Evolutionary conservation across 2,113 vertebrate species (phyloP), one percentile per base, ranked within the genome.

Genomic region (Corapipo altera): DNA sequence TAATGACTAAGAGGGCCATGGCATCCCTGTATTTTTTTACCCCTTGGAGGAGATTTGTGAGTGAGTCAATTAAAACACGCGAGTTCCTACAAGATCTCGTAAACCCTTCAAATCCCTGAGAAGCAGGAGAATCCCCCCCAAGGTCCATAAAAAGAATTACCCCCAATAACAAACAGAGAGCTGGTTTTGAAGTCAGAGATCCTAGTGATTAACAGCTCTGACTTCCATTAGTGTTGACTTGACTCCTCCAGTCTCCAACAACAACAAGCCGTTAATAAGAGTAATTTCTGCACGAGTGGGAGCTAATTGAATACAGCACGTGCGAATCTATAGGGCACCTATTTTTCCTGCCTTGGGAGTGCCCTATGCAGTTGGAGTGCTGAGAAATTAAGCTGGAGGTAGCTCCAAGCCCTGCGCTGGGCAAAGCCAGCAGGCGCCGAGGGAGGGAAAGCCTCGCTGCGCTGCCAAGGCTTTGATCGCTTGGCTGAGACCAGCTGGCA

Each of bases 241-340:
- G 66, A 91, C 85, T 97, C 58, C 89, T 88, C 72, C 83, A 61
- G 49, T 30, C 74, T 84, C 85, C 71, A 89, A 44, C 49, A 52
- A 21, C 46, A 86, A 86, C 84, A 95, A 94, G 67, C 62, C 2
- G 19, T 92, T 94, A 97, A 83, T 85, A 94, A 94, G 84, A 94
- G 74, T 52, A 89, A 95, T 92, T 84, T 82, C 72, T 90, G 54
- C 33, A 54, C 66, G 79, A 85, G 80, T 70, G 37, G 80, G 91
- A 95, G 74, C 46, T 91, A 93, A 96, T 90, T 88, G 77, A 94
- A 93, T 80, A 28, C 33, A 88, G 58, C 15, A 5, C 1, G 0
- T 75, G 67, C 52, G 62, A 51, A 91, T 82, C 86, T 67, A 88
- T 55, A 75, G 72, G 91, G 74, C 84, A 92, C 52, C 51, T 66